phyloP scores from a whole-genome alignment of 1,140 invertebrate genomes.

The Ostrea denselamellosa region DNA sequence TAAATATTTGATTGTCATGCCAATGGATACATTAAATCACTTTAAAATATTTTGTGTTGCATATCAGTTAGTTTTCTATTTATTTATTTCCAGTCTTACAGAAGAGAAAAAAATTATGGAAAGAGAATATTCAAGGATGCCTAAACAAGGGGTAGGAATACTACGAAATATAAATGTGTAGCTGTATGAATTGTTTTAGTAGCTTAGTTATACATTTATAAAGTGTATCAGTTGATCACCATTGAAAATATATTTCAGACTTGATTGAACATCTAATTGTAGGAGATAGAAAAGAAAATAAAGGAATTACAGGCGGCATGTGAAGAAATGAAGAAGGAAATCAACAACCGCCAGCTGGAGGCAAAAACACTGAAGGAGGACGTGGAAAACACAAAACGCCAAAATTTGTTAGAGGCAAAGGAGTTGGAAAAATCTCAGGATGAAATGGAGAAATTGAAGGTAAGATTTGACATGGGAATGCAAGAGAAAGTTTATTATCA shows the following conservation, averaged over 20 bases:
- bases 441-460: constrained; percentile 75
- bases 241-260: not conserved
- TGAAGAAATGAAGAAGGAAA: constrained; percentile 78
- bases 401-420: constrained; percentile 68
- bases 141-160: constrained; percentile 75
- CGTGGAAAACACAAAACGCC: constrained; percentile 67
- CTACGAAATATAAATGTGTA: too few relatives aligned
- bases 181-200: too few relatives aligned
- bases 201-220: not conserved
- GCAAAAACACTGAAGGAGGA: constrained; percentile 77
- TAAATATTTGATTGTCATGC: not conserved
- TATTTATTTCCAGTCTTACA: constrained; percentile 69
- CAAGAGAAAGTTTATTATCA: too few relatives aligned
- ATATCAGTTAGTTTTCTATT: not conserved
- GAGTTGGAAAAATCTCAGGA: constrained; percentile 72
- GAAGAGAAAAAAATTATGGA: constrained; percentile 78
- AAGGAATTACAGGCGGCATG: constrained; percentile 75
- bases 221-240: not conserved
- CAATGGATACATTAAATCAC: not conserved
- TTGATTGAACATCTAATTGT: constrained; percentile 35
- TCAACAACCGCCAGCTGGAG: constrained; percentile 75
- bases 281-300: constrained; percentile 79
- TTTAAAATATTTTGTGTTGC: not conserved
- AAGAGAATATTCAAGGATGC: constrained; percentile 76
- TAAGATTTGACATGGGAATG: constrained; percentile 63